Conservation (phyloP, 2,113 vertebrate genomes). For the Xenus cinereus region DNA sequence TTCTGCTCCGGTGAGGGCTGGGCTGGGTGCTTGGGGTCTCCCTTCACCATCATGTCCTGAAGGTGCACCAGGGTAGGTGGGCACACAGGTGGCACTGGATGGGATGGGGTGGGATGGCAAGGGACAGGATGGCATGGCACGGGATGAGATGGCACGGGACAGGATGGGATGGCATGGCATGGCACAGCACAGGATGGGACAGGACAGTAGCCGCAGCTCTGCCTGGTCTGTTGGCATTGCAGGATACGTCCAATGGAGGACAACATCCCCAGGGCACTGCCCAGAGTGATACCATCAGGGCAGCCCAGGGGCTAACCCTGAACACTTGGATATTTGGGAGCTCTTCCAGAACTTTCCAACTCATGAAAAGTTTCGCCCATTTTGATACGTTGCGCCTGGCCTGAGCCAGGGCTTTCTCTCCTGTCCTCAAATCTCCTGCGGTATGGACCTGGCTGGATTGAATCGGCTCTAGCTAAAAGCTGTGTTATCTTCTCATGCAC, state of each 20-base stretch:
- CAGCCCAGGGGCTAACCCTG: background rate
- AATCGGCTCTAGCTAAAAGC: background rate
- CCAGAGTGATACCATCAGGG: fast-evolving
- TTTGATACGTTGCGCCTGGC: fast-evolving
- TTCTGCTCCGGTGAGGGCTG: background rate
- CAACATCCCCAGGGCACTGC: background rate
- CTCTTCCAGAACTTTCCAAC: background rate
- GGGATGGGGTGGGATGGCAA: no score
- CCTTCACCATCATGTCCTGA: background rate
- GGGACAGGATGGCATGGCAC: background rate
- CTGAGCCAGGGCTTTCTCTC: background rate
- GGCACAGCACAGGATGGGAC: background rate
- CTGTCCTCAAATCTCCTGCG: background rate
- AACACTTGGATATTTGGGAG: background rate
- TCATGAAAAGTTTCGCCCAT: background rate
- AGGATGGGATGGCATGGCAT: background rate
- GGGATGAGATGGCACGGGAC: background rate
- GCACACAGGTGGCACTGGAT: no score
- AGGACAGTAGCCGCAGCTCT: background rate
- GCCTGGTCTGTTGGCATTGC: background rate
- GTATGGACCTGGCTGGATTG: background rate
- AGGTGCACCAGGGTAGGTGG: no score
- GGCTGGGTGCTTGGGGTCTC: background rate
- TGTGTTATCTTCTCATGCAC: background rate
- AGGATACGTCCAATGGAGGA: fast-evolving